These are phyloP conservation scores for Anolis carolinensis DNA, from an alignment of 2,113 vertebrate genomes.

Conservation along the genomic window DNA sequence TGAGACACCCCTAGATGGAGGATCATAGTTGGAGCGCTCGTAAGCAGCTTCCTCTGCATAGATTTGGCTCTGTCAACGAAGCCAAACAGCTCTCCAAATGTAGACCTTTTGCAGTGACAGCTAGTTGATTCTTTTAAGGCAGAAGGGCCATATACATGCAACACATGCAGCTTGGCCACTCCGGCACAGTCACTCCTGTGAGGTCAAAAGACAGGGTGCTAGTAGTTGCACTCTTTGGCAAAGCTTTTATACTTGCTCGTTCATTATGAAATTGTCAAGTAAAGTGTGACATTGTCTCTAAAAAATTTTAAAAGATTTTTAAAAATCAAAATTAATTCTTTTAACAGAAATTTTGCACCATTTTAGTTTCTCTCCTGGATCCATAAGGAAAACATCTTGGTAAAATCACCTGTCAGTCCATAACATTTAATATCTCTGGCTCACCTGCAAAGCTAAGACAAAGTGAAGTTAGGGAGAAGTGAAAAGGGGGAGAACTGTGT, in stretches of 20 bases:
- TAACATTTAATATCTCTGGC: not conserved
- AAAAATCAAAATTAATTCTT: not conserved
- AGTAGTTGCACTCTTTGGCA: too few species aligned
- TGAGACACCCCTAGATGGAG: not conserved
- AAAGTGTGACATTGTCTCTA: not conserved
- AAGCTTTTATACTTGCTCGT: not conserved
- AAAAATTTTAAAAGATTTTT: too few species aligned
- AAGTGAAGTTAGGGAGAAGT: not conserved
- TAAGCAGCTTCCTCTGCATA: not conserved
- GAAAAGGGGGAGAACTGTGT: not conserved
- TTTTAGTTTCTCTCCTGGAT: not conserved
- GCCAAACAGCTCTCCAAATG: not conserved
- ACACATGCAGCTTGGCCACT: not conserved
- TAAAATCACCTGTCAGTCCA: not conserved
- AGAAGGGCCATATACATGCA: not conserved
- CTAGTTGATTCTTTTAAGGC: not conserved
- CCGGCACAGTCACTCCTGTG: not conserved
- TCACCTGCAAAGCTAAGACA: not conserved
- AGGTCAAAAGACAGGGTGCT: not conserved
- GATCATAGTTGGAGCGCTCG: not conserved
- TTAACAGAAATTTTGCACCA: not conserved
- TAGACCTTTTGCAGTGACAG: too few species aligned
- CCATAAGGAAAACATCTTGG: not conserved
- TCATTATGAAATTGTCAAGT: not conserved
- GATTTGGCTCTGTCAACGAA: not conserved